Percentiles rank a stretch among this genome's conserved stretches.
phyloP scores from a whole-genome alignment of 2,113 vertebrate species.

The Chloropsis hardwickii region DNA sequence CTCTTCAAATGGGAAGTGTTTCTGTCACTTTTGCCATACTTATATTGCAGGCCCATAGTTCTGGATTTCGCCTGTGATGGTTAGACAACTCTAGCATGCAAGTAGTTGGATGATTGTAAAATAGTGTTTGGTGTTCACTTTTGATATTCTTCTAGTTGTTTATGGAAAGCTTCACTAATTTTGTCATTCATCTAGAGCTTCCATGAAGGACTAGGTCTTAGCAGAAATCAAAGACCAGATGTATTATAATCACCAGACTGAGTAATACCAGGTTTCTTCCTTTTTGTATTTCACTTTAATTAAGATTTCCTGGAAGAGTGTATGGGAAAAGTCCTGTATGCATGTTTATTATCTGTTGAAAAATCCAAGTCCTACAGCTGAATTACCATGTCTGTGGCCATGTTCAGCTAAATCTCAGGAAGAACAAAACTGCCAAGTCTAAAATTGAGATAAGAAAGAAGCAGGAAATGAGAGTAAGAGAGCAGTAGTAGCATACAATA shows the following conservation, averaged over 20 bases:
- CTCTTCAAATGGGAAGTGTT: neutral
- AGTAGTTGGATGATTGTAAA: neutral
- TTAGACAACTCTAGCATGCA: neutral
- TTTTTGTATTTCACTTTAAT: neutral
- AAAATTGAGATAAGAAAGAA: slow-evolving; percentile 9
- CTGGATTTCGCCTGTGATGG: neutral
- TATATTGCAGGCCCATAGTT: neutral
- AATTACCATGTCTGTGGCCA: neutral
- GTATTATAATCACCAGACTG: neutral
- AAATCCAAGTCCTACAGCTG: neutral
- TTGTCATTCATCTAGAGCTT: neutral
- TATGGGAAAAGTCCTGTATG: neutral
- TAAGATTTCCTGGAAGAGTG: neutral
- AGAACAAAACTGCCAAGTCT: neutral
- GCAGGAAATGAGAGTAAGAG: neutral
- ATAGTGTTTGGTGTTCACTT: neutral
- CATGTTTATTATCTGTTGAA: neutral
- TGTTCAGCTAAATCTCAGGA: neutral
- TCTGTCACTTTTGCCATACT: neutral
- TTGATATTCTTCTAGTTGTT: neutral
- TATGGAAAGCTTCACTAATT: neutral
- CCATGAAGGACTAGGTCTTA: neutral
- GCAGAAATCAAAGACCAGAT: neutral
- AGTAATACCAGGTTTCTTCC: neutral
- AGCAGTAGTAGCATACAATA: neutral